Conservation (phyloP, 2,888 invertebrate genomes). For the Xylocampa areola region DNA sequence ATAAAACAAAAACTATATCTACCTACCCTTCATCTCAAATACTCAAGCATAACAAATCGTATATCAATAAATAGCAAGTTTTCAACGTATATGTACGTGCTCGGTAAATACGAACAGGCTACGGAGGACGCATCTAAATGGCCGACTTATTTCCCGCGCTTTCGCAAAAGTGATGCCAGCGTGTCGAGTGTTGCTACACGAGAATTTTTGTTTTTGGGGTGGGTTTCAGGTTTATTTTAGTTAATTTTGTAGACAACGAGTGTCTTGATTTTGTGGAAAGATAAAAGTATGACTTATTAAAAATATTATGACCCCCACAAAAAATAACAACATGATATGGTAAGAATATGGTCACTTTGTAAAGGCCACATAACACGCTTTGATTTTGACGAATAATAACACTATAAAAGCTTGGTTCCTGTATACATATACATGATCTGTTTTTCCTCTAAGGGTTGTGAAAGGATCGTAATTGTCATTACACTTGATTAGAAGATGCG, state of each 20-base stretch:
- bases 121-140: conserved; percentile 82
- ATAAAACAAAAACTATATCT: no score
- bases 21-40: conserved; percentile 26
- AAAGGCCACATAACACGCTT: no score
- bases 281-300: no score
- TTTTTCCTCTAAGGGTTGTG: not conserved
- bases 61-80: conserved; percentile 69
- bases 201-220: conserved; percentile 11
- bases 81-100: conserved; percentile 63
- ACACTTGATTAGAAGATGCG: conserved; percentile 1
- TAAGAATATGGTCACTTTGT: no score
- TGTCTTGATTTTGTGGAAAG: no score
- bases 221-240: conserved; percentile 2
- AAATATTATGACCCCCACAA: no score
- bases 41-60: conserved; percentile 56
- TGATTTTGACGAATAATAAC: no score
- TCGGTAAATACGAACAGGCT: conserved; percentile 28
- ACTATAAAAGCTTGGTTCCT: no score
- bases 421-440: no score
- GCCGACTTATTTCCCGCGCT: conserved; percentile 75
- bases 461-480: not conserved
- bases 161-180: conserved; percentile 50
- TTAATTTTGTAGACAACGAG: not conserved
- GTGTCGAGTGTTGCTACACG: conserved; percentile 44
- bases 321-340: no score